phyloP scores from a whole-genome alignment of 2,888 invertebrate genomes.

The Meiosimyza platycephala region DNA sequence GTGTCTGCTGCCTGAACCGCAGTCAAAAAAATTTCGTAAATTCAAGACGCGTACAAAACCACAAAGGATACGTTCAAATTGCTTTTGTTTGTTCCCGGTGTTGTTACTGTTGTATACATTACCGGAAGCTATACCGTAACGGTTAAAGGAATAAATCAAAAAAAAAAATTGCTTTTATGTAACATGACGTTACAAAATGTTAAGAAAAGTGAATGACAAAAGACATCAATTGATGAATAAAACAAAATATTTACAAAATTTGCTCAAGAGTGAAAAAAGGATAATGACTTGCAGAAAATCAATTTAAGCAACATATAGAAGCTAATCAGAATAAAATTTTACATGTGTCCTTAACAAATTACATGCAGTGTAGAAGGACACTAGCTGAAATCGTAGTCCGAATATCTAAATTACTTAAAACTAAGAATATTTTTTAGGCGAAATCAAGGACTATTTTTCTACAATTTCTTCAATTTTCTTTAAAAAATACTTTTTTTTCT shows the following conservation, averaged over 20 bases:
- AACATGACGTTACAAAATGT: slow-evolving; percentile 16
- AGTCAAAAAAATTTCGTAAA: neutral
- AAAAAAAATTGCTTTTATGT: slow-evolving; percentile 10
- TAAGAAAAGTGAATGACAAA: neutral
- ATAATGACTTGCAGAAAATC: no score
- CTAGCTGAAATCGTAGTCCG: no score
- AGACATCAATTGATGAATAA: neutral
- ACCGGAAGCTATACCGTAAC: slow-evolving; percentile 19
- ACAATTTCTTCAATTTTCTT: no score
- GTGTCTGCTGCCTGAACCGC: neutral
- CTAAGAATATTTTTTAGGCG: no score
- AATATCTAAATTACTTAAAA: no score
- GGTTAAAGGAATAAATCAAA: neutral
- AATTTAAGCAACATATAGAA: no score
- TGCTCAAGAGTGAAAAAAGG: neutral
- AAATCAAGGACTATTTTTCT: no score
- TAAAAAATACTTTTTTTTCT: no score
- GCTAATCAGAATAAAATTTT: no score
- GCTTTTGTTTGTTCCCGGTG: slow-evolving; percentile 4
- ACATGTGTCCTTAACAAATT: no score
- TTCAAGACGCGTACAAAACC: neutral
- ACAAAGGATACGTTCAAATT: slow-evolving; percentile 8
- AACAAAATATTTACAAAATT: slow-evolving; percentile 14
- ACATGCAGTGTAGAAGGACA: no score
- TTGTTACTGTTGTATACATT: neutral